A percentile compares a stretch with the other conserved stretches of the same genome.
Conservation (phyloP, 2,888 invertebrate species). For the Beris chalybata region DNA sequence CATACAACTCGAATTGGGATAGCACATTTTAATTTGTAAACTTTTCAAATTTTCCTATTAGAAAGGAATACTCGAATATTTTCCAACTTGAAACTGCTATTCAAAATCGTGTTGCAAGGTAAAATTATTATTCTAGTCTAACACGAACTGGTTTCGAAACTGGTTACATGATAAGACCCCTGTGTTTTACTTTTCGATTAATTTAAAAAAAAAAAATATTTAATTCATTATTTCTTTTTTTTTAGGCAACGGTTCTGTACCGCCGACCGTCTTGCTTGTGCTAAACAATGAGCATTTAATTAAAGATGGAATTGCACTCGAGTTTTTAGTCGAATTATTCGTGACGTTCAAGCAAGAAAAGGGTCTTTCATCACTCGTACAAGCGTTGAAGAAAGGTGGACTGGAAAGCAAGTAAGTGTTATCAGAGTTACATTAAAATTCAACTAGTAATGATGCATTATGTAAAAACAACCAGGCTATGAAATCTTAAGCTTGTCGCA, state of each 20-base stretch:
- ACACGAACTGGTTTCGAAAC: too few relatives aligned
- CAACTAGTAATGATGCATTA: too few relatives aligned
- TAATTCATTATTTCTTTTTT: slow-evolving; percentile 22
- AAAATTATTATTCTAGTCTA: too few relatives aligned
- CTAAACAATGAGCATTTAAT: slow-evolving; percentile 90
- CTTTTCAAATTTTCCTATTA: too few relatives aligned
- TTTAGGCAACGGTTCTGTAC: slow-evolving; percentile 81
- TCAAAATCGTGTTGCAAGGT: too few relatives aligned
- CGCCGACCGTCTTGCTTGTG: slow-evolving; percentile 84
- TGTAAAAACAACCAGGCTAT: too few relatives aligned
- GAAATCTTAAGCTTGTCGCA: too few relatives aligned
- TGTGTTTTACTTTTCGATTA: background rate
- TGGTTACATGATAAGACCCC: too few relatives aligned
- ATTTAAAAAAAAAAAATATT: background rate
- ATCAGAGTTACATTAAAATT: background rate
- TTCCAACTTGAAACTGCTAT: too few relatives aligned
- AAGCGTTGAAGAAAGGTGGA: slow-evolving; percentile 84
- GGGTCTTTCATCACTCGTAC: slow-evolving; percentile 81
- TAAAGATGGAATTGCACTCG: slow-evolving; percentile 90
- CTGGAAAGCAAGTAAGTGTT: slow-evolving; percentile 67
- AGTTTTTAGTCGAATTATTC: slow-evolving; percentile 92
- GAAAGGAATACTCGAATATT: too few relatives aligned
- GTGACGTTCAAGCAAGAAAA: slow-evolving; percentile 89
- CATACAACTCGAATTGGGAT: too few relatives aligned
- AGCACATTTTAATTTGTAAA: too few relatives aligned